Base-by-base conservation (phyloP, 2,113 vertebrate species). In the Glaucomys volans region DNA sequence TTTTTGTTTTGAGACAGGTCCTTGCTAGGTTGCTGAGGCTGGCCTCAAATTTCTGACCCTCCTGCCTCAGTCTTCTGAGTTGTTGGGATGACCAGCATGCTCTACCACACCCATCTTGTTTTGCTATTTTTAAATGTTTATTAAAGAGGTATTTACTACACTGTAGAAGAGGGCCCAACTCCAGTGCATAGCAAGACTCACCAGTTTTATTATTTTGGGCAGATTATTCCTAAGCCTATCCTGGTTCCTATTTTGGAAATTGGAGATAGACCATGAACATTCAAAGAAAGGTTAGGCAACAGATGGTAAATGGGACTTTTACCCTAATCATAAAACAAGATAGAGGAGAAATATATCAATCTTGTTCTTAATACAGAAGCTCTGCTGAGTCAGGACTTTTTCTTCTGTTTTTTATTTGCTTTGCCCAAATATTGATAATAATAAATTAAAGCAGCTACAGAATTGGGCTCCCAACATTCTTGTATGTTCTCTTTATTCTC, bases 51-150 rank as follows among this genome's bases (percentile, higher is more conserved):
- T 62, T 62, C 3, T 62, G 8, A 28, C 24, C 59, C 22, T 62
- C 24, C 22, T 62, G 8, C 59, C 59, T 62, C 59, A 62, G 59
- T 62, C 24, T 62, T 28, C 59, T 62, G 59, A 62, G 59, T 59
- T 59, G 24, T 24, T 62, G 57, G 57, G 24, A 26, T 59, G 24
- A 59, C 22, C 3, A 9, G 59, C 22, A 62, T 62, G 59, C 59
- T 26, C 9, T 24, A 62, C 24, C 9, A 5, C 24, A 89, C 2
- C 47, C 93, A 40, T 62, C 89, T 87, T 92, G 30, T 81, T 87
- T 76, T 69, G 8, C 44, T 88, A 3, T 77, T 97, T 87, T 96
- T 30, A 64, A 75, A 67, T 83, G 67, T n/a, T 74, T 86, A 71
- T 81, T 92, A 42, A 92, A 93, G 59, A 92, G 44, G n/a, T 54